These are phyloP conservation scores for Alouatta palliata DNA, from an alignment of 2,113 vertebrate genomes.

Conservation along the genomic window DNA sequence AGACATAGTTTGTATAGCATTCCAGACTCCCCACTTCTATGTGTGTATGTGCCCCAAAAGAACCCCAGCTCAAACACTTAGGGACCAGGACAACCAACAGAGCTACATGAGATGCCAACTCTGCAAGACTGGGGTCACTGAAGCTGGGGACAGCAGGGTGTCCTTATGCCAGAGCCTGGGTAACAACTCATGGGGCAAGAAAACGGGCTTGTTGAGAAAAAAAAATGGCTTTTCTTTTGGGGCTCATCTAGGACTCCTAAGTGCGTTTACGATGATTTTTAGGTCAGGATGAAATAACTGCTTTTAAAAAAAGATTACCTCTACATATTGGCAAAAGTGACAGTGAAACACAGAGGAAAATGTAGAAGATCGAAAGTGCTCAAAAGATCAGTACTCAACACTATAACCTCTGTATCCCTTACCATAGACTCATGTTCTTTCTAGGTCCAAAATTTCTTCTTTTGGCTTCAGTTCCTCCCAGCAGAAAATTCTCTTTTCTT, in stretches of 20 bases:
- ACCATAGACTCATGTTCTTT: accelerated
- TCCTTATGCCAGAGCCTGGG: neutral
- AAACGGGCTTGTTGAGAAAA: neutral
- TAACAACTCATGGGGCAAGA: neutral
- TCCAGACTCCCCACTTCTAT: neutral
- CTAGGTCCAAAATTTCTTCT: neutral
- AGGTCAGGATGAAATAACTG: neutral
- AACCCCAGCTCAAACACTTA: neutral
- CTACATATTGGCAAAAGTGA: neutral
- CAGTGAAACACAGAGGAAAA: neutral
- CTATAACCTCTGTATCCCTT: too few species aligned
- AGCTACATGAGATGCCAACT: neutral
- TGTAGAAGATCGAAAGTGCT: neutral
- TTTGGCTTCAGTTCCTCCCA: neutral
- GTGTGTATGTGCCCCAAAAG: neutral
- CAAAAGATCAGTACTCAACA: neutral
- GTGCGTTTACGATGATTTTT: neutral
- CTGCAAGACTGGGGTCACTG: accelerated
- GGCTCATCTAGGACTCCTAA: neutral
- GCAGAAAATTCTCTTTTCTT: neutral
- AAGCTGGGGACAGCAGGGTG: neutral
- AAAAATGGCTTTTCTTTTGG: neutral
- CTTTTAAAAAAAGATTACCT: neutral
- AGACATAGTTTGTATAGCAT: neutral
- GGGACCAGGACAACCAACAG: neutral